Base-by-base conservation (phyloP, 92 coral and sea anemone species). In the Isaurus tuberculatus region DNA sequence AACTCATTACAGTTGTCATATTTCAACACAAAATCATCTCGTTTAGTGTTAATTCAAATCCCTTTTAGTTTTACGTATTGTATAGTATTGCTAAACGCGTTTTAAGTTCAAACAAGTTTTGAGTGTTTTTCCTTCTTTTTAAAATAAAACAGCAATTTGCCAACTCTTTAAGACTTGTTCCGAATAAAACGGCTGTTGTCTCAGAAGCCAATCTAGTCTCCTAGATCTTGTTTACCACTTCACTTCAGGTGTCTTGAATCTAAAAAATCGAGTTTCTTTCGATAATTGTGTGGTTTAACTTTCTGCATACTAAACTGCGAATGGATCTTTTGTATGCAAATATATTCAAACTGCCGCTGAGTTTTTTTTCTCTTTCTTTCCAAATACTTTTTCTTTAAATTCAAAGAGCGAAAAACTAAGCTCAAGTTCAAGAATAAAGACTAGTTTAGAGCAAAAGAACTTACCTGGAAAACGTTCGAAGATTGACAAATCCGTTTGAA, bases 401-500 rank as follows among this genome's bases (percentile, higher is more conserved):
- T 27, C 48, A 75, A 11, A 75, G 16, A 75, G 28, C 20, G 8
- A 22, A 58, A 58, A 19, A 53, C 9, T 3, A 33, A 13, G 11
- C 55, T 57, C 34, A 37, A 77, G 28, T n/a, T 34, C 48, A 40
- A 53, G 36, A 77, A 61, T 9, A n/a, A 77, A 19, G 36, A 75
- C 11, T 4, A 16, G 58, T 23, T 33, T 17, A 34, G 34, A 67
- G 36, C 22, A 34, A 10, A 5, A 36, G 33, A 14, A 19, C 58
- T 77, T 89, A 97, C 99, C 97, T 87, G 99, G 99, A 81, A 91
- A 91, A 16, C 92, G 92, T 43, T 84, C 72, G 88, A 97, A 91
- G 73, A 97, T 87, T 28, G 84, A 83, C 40, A 80, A 85, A 32
- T 94, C 95, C 20, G 91, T 91, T 51, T 85, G 64, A 63, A 97